A percentile compares a stretch with the other conserved stretches of the same genome.
These are phyloP conservation scores for Spatulosminthurus flaviceps DNA, from an alignment of 2,888 invertebrate species.

Conservation along the genomic window DNA sequence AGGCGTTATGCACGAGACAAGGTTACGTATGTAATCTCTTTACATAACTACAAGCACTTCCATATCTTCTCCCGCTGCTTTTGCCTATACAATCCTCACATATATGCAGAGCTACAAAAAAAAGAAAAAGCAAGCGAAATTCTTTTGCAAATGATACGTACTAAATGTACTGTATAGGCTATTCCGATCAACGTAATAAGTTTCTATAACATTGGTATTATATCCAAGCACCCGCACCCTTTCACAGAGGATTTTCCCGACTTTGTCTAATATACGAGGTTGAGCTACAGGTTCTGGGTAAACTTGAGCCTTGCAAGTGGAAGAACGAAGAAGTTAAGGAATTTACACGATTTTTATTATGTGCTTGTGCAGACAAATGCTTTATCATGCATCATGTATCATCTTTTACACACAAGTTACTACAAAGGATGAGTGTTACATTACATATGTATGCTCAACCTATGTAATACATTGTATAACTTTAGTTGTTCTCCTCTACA, in stretches of 20 bases:
- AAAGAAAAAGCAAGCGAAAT: too few relatives aligned
- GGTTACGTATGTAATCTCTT: background rate
- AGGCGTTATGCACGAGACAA: background rate
- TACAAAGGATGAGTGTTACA: constrained; percentile 18
- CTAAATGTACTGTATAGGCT: too few relatives aligned
- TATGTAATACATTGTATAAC: too few relatives aligned
- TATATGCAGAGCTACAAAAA: too few relatives aligned
- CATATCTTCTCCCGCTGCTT: background rate
- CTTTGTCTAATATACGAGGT: background rate
- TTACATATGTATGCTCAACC: constrained; percentile 8
- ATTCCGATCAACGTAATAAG: too few relatives aligned
- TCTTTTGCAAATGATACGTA: too few relatives aligned
- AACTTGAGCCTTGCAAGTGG: background rate
- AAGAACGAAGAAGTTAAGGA: background rate
- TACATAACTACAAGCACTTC: background rate
- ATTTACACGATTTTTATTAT: constrained; percentile 15
- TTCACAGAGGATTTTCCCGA: background rate
- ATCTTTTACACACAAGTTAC: background rate
- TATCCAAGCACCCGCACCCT: too few relatives aligned
- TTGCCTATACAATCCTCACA: background rate
- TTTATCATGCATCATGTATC: constrained; percentile 34
- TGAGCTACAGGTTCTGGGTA: background rate
- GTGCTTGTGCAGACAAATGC: constrained; percentile 12
- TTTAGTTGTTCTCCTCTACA: too few relatives aligned
- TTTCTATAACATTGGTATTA: too few relatives aligned